Conservation (phyloP, 2,888 invertebrate species). For the Heliconius hortense region DNA sequence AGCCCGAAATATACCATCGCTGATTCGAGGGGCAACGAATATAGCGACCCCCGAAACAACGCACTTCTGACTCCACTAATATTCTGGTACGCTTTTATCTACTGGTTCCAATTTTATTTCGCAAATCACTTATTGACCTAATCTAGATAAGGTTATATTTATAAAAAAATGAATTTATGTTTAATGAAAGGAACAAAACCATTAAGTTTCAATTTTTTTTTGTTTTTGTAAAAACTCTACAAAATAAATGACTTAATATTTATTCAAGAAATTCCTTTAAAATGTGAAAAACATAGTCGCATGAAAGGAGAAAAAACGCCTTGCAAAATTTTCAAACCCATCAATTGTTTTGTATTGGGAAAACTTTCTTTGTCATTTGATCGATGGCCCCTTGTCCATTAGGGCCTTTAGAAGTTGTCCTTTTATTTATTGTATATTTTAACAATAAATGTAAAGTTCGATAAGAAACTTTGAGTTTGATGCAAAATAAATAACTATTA, state of each 20-base stretch:
- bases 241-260: not conserved
- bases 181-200: not conserved
- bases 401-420: conserved; percentile 77
- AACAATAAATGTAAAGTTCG: conserved; percentile 68
- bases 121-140: conserved; percentile 42
- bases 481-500: conserved; percentile 66
- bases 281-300: conserved; percentile 57
- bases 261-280: conserved; percentile 38
- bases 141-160: not conserved
- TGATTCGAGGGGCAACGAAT: conserved; percentile 74
- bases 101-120: conserved; percentile 67
- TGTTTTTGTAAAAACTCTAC: not conserved
- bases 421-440: conserved; percentile 73
- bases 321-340: conserved; percentile 59
- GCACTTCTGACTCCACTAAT: conserved; percentile 70
- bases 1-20: conserved; percentile 78
- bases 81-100: conserved; percentile 66
- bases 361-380: conserved; percentile 78
- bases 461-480: conserved; percentile 57
- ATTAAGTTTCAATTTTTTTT: not conserved
- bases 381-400: conserved; percentile 79
- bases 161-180: not conserved
- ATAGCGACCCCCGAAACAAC: conserved; percentile 74
- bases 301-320: conserved; percentile 59
- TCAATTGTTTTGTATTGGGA: conserved; percentile 73